A percentile compares a stretch with the other conserved stretches of the same genome.
Evolutionary conservation across 2,888 invertebrate genomes (phyloP).

Genomic region (Lasioglossum villosulum): DNA sequence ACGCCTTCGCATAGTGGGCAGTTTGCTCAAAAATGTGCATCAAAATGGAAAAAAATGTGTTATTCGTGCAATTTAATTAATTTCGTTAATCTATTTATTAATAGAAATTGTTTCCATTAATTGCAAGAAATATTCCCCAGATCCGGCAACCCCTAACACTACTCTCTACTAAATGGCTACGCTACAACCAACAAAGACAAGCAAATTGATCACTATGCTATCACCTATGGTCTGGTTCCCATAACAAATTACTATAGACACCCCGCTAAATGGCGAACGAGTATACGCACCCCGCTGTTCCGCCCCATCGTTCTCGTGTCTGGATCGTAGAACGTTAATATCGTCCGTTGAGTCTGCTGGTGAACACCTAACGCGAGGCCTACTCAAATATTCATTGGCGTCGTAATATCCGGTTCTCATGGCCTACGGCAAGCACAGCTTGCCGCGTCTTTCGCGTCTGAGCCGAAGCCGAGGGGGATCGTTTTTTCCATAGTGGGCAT

Average conservation of each 20-base stretch:
- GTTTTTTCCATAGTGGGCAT: slow-evolving; percentile 53
- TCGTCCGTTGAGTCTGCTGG: slow-evolving; percentile 6
- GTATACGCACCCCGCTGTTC: background rate
- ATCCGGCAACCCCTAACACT: background rate
- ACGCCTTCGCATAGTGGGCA: background rate
- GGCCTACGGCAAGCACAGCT: background rate
- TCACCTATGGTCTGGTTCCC: background rate
- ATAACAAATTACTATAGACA: background rate
- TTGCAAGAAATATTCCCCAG: background rate
- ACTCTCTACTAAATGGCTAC: background rate
- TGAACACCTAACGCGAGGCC: slow-evolving; percentile 14
- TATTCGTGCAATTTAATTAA: background rate
- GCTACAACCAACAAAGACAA: background rate
- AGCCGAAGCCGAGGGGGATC: slow-evolving; percentile 21
- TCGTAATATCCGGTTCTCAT: slow-evolving; percentile 36
- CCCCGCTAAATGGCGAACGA: background rate
- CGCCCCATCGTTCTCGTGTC: background rate
- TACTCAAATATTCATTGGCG: slow-evolving; percentile 52
- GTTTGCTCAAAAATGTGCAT: background rate
- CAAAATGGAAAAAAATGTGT: background rate
- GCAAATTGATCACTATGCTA: background rate
- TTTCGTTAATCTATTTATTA: background rate
- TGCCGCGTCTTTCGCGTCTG: slow-evolving; percentile 2
- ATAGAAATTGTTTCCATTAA: background rate
- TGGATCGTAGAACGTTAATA: slow-evolving; percentile 23